Evolutionary conservation across 1,140 invertebrate species (phyloP).

Genomic region (Micrasema longulum): DNA sequence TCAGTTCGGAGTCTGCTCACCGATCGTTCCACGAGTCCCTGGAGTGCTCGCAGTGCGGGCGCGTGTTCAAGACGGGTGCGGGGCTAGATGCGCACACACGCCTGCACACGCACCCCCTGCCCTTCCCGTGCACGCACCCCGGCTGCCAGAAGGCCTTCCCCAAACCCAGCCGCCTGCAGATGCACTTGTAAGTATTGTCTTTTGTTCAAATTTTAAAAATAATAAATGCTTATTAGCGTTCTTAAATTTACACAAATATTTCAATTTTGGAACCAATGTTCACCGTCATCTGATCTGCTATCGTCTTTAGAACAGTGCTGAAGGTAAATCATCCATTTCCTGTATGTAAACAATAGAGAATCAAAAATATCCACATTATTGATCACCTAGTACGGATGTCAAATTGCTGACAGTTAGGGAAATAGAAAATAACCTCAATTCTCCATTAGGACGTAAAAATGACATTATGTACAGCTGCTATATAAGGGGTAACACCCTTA

Average conservation of each 20-base stretch:
- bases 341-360: no score
- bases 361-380: background rate
- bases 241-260: background rate
- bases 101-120: constrained; percentile 32
- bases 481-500: background rate
- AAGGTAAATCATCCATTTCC: background rate
- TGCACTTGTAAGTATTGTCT: constrained; percentile 42
- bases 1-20: constrained; percentile 33
- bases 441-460: background rate
- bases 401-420: no score
- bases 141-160: constrained; percentile 47
- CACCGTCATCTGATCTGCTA: background rate
- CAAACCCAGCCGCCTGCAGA: constrained; percentile 36
- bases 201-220: background rate
- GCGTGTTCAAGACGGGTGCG: constrained; percentile 31
- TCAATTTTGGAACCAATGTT: no score
- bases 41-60: constrained; percentile 41
- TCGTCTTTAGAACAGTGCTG: background rate
- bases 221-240: background rate
- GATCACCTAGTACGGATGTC: no score
- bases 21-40: constrained; percentile 19
- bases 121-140: constrained; percentile 42
- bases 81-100: constrained; percentile 36
- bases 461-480: background rate
- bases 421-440: no score